Percentiles rank a stretch among this genome's conserved stretches.
Conservation (phyloP, 2,888 invertebrate genomes). For the Sturmia bella region DNA sequence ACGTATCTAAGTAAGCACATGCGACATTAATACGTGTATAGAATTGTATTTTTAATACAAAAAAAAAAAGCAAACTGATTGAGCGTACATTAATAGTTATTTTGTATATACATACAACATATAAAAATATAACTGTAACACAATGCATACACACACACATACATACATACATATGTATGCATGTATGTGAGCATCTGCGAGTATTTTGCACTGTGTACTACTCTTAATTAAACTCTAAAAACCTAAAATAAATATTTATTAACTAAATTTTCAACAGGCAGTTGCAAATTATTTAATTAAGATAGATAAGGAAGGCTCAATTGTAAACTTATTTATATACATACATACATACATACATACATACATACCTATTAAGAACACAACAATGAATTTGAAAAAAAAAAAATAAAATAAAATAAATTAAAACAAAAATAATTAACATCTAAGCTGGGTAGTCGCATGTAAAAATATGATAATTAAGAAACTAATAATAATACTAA, state of each 20-base stretch:
- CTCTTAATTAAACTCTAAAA: not conserved
- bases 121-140: too few relatives aligned
- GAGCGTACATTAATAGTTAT: too few relatives aligned
- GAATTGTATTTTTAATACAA: too few relatives aligned
- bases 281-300: not conserved
- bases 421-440: too few relatives aligned
- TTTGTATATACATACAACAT: too few relatives aligned
- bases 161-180: not conserved
- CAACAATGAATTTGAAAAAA: conserved; percentile 70
- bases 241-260: conserved; percentile 6
- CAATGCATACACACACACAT: not conserved
- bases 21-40: too few relatives aligned
- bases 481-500: conserved; percentile 28
- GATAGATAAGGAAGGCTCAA: not conserved
- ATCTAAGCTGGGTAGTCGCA: conserved; percentile 83
- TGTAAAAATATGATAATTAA: conserved; percentile 78
- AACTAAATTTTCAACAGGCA: not conserved
- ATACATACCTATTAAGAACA: conserved; percentile 44
- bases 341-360: not conserved
- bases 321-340: not conserved
- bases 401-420: too few relatives aligned
- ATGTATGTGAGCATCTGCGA: conserved; percentile 1
- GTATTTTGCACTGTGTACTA: too few relatives aligned
- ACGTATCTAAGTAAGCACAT: too few relatives aligned
- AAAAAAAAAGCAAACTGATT: too few relatives aligned